phyloP scores from a whole-genome alignment of 2,113 vertebrate species.

The Leiothrix lutea region DNA sequence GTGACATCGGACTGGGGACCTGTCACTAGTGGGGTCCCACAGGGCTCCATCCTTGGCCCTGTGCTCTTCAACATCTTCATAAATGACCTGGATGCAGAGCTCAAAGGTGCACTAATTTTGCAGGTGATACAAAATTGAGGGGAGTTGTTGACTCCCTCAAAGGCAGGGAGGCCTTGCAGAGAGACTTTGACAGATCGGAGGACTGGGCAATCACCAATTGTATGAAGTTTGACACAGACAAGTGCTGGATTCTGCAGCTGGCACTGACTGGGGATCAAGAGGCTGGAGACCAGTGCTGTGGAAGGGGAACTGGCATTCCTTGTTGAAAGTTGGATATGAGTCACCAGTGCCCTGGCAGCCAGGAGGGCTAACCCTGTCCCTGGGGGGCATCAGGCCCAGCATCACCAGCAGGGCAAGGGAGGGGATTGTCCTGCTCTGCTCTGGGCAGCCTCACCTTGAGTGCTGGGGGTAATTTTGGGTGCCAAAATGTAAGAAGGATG shows the following conservation, averaged over 20 bases:
- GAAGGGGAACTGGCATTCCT: neutral
- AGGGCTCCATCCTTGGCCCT: neutral
- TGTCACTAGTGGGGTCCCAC: neutral
- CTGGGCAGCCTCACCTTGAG: accelerated
- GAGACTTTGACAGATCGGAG: neutral
- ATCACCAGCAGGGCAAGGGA: accelerated
- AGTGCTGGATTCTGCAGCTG: neutral
- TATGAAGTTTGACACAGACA: neutral
- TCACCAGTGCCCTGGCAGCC: neutral
- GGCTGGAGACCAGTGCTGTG: neutral
- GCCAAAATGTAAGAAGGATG: neutral
- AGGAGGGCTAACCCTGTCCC: accelerated
- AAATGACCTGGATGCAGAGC: neutral
- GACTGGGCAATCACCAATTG: accelerated
- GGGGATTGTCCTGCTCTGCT: neutral
- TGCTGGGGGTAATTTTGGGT: neutral
- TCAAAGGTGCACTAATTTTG: neutral
- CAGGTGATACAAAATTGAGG: neutral
- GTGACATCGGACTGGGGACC: neutral
- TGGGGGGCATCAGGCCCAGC: neutral
- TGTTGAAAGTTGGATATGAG: neutral
- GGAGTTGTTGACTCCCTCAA: neutral
- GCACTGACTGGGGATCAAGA: neutral
- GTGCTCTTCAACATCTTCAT: neutral
- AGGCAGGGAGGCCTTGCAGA: neutral